Evolutionary conservation across 2,888 invertebrate genomes (phyloP).

Genomic region (Melinopterus prodromus): DNA sequence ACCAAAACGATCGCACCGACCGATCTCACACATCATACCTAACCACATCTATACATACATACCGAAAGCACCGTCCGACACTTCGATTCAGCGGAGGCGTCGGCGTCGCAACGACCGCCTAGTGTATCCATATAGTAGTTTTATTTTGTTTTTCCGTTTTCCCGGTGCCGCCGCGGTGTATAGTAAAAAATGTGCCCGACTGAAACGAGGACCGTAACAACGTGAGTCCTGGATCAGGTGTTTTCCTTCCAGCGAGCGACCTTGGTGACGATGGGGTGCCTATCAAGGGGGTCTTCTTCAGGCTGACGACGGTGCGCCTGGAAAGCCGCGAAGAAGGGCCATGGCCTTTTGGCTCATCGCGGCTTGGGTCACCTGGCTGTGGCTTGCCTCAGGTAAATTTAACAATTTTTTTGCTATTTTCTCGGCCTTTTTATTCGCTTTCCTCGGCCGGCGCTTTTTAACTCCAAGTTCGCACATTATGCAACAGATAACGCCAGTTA

Average conservation of each 20-base stretch:
- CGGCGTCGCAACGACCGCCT: constrained; percentile 40
- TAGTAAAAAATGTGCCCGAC: neutral
- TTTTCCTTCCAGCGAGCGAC: constrained; percentile 19
- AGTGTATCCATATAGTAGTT: constrained; percentile 34
- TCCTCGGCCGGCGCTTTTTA: constrained; percentile 20
- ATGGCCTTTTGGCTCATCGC: constrained; percentile 57
- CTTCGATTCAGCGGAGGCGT: constrained; percentile 40
- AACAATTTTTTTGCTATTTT: constrained; percentile 13
- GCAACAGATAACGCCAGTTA: neutral
- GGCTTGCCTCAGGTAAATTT: constrained; percentile 57
- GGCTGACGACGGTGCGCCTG: constrained; percentile 64
- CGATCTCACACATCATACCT: constrained; percentile 35
- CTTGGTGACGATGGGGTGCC: constrained; percentile 52
- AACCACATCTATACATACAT: constrained; percentile 20
- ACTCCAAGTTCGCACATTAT: neutral
- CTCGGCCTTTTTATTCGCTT: constrained; percentile 44
- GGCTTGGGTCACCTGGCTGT: constrained; percentile 60
- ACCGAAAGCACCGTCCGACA: neutral
- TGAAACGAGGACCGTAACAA: neutral
- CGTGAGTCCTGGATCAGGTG: constrained; percentile 4
- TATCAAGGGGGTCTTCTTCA: constrained; percentile 68
- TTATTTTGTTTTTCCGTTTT: neutral
- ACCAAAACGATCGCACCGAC: constrained; percentile 30
- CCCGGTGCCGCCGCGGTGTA: constrained; percentile 26
- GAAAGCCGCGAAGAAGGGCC: constrained; percentile 56